Percentiles rank a stretch among this genome's conserved stretches.
Evolutionary conservation across 1,140 invertebrate species (phyloP).

Genomic region (Rhopalosiphum padi): DNA sequence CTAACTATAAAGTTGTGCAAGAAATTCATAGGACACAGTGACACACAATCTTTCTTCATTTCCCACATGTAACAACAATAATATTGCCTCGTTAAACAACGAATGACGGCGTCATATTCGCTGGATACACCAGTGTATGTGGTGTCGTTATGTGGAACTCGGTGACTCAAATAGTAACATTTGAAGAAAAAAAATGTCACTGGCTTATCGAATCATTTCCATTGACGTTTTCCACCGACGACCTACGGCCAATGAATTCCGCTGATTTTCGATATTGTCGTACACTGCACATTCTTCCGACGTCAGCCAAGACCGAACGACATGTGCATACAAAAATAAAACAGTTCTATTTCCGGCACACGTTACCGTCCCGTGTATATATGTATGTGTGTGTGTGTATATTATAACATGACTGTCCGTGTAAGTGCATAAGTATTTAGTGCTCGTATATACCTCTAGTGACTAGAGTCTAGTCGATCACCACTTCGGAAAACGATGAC

Average conservation of each 20-base stretch:
- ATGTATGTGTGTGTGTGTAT: no score
- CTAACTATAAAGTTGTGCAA: neutral
- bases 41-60: neutral
- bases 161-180: neutral
- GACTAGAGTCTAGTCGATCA: no score
- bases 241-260: neutral
- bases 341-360: neutral
- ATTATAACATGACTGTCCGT: neutral
- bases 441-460: neutral
- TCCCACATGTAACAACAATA: neutral
- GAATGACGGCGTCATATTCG: no score
- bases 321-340: conserved; percentile 32
- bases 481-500: no score
- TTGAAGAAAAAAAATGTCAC: neutral
- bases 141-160: neutral
- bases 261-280: neutral
- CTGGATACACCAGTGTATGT: neutral
- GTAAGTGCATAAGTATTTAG: neutral
- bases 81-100: neutral
- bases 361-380: neutral
- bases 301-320: neutral
- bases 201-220: neutral
- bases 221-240: neutral
- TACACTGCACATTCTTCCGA: neutral
- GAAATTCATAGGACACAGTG: neutral